phyloP scores from a whole-genome alignment of 2,888 invertebrate genomes.

The Amblyjoppa fuscipennis region DNA sequence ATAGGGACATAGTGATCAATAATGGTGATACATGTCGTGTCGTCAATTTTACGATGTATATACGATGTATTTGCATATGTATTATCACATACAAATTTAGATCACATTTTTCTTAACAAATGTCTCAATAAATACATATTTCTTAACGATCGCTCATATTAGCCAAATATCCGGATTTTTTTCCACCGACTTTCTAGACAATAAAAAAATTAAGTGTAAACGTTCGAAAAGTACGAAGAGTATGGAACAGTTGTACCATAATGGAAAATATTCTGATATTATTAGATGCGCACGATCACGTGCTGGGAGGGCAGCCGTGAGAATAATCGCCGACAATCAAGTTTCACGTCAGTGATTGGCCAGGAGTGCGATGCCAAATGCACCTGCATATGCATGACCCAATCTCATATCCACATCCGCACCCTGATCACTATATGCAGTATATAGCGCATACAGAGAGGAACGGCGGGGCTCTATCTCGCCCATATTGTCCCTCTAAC shows the following conservation, averaged over 20 bases:
- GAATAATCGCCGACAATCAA: conserved; percentile 84
- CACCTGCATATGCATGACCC: conserved; percentile 84
- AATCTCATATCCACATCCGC: conserved; percentile 82
- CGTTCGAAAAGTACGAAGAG: conserved; percentile 6
- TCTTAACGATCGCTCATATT: no score
- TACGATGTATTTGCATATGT: no score
- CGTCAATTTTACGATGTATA: no score
- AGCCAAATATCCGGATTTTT: no score
- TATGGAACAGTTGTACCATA: conserved; percentile 41
- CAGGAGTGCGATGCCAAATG: conserved; percentile 80
- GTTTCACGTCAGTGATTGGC: conserved; percentile 83
- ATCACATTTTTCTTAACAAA: no score
- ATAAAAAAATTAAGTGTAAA: no score
- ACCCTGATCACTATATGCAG: conserved; percentile 58
- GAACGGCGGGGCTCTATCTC: conserved; percentile 42
- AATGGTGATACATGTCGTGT: no score
- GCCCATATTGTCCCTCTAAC: conserved; percentile 53
- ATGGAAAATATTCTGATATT: conserved; percentile 77
- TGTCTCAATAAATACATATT: no score
- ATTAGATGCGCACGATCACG: conserved; percentile 77
- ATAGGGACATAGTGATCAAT: no score
- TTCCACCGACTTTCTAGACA: no score
- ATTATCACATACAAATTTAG: no score
- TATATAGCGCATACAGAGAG: conserved; percentile 51
- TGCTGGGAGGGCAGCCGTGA: conserved; percentile 63